These are phyloP conservation scores for Caenorhabditis sp. DNA, from an alignment of 2,888 invertebrate genomes.

Conservation along the genomic window DNA sequence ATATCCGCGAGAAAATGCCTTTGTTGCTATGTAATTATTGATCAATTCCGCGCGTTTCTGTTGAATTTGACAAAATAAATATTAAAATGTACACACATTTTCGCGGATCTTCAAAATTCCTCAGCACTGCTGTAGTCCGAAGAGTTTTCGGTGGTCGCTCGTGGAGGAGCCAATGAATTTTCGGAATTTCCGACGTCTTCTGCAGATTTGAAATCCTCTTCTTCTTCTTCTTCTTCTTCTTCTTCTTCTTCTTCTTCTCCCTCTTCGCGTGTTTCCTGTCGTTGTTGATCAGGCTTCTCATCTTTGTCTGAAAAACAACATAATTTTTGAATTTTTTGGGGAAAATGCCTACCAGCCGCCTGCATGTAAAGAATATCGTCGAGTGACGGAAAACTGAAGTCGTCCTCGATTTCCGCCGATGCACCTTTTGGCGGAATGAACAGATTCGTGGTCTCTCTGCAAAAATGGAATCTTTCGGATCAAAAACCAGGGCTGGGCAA, in stretches of 20 bases:
- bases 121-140: no score
- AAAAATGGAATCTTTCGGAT: not conserved
- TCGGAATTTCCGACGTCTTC: not conserved
- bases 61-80: no score
- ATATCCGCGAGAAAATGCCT: no score
- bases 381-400: constrained; percentile 22
- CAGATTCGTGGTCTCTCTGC: constrained; percentile 23
- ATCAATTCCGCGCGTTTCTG: no score
- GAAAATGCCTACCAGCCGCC: not conserved
- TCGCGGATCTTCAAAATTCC: no score
- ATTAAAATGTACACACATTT: no score
- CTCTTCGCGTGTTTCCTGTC: constrained; percentile 27
- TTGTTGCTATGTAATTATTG: no score
- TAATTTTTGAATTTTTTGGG: not conserved
- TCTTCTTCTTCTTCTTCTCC: constrained; percentile 35
- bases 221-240: not conserved
- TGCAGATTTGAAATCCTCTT: not conserved
- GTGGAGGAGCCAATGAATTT: no score
- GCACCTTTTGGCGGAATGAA: constrained; percentile 10
- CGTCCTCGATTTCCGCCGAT: not conserved
- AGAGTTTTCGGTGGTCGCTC: no score
- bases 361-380: constrained; percentile 31
- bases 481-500: not conserved
- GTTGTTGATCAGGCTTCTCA: not conserved
- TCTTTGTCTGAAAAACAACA: no score